Evolutionary conservation across 1,140 invertebrate genomes (phyloP).

Genomic region (Brachionus koreanus): DNA sequence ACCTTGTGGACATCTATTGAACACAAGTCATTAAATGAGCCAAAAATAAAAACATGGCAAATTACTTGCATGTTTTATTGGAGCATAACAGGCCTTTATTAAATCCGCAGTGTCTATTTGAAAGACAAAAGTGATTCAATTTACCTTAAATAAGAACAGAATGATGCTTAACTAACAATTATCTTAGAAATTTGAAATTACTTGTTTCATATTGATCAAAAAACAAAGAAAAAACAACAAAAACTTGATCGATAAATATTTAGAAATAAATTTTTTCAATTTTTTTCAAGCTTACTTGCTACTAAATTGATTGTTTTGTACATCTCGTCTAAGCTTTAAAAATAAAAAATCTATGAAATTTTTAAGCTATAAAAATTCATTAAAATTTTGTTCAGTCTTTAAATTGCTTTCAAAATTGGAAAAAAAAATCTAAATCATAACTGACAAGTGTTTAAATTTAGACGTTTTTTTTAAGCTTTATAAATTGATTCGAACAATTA

Average conservation of each 20-base stretch:
- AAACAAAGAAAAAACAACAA: too few species aligned
- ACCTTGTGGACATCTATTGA: background rate
- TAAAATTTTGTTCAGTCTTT: too few species aligned
- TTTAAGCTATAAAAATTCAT: too few species aligned
- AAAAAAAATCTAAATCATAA: too few species aligned
- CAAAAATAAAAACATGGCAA: background rate
- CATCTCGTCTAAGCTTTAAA: too few species aligned
- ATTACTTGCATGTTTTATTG: background rate
- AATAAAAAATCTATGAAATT: too few species aligned
- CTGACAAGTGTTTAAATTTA: too few species aligned
- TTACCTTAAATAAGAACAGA: background rate
- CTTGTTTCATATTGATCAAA: background rate
- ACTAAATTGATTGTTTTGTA: background rate
- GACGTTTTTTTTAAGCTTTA: too few species aligned
- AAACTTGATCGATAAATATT: too few species aligned
- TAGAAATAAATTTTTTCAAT: too few species aligned
- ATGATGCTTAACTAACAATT: background rate
- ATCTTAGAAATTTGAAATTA: background rate
- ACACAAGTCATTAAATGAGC: background rate
- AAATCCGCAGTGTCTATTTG: background rate
- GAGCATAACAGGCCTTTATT: background rate
- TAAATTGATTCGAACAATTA: too few species aligned
- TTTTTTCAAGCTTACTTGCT: background rate
- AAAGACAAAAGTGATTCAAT: background rate
- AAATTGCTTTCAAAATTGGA: too few species aligned